Evolutionary conservation across 2,888 invertebrate genomes (phyloP).

Genomic region (Andrena trimmerana): DNA sequence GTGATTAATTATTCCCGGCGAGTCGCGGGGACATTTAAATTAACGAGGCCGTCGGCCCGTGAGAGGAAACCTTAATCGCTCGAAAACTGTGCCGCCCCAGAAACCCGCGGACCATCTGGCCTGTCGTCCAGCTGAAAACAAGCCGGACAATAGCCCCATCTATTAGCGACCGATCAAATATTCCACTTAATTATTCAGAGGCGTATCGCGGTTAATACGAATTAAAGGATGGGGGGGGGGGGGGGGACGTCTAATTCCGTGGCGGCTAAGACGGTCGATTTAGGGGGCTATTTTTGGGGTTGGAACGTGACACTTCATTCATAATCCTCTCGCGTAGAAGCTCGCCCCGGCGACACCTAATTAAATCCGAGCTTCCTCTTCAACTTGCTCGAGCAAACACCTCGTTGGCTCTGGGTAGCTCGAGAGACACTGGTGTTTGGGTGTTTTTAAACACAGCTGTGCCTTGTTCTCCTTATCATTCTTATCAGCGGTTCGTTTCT

Average conservation of each 20-base stretch:
- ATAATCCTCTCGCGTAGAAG: slow-evolving; percentile 31
- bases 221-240: slow-evolving; percentile 31
- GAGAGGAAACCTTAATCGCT: slow-evolving; percentile 49
- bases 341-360: slow-evolving; percentile 30
- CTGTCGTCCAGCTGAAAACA: not conserved
- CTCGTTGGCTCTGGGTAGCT: not conserved
- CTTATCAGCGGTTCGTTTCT: too few species aligned
- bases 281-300: slow-evolving; percentile 43
- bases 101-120: slow-evolving; percentile 26
- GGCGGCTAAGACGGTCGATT: slow-evolving; percentile 37
- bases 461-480: not conserved
- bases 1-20: slow-evolving; percentile 62
- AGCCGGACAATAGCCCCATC: slow-evolving; percentile 10
- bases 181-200: not conserved
- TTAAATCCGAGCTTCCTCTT: slow-evolving; percentile 45
- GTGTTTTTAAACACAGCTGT: not conserved
- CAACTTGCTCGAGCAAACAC: slow-evolving; percentile 17
- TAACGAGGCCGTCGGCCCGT: slow-evolving; percentile 51
- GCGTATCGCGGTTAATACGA: slow-evolving; percentile 25
- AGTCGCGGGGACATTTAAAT: slow-evolving; percentile 53
- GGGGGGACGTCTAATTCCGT: slow-evolving; percentile 34
- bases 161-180: slow-evolving; percentile 6
- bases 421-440: not conserved
- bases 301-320: slow-evolving; percentile 52
- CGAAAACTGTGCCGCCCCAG: slow-evolving; percentile 51